A percentile compares a stretch with the other conserved stretches of the same genome.
These are phyloP conservation scores for Drosophila lutescens DNA, from an alignment of 2,888 invertebrate species.

Conservation along the genomic window DNA sequence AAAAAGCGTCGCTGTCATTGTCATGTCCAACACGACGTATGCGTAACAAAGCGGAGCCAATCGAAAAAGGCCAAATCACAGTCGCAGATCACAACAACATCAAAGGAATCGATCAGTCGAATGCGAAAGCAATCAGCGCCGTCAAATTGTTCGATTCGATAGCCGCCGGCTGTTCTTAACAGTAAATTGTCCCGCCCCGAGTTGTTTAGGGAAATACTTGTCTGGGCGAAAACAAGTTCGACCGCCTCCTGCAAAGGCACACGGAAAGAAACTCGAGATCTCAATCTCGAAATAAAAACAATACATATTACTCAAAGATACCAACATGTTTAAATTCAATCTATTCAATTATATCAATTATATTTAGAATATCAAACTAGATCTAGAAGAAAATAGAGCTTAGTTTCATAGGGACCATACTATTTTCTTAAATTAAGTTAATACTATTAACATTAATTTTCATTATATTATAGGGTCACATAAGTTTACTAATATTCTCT, in stretches of 20 bases:
- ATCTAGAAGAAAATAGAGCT: no score
- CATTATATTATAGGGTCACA: background rate
- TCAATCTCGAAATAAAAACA: no score
- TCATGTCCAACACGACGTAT: constrained; percentile 68
- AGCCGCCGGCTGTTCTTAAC: constrained; percentile 36
- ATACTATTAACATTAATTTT: background rate
- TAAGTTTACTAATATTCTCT: background rate
- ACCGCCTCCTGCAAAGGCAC: constrained; percentile 3
- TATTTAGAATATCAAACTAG: no score
- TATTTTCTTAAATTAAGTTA: no score
- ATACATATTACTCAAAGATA: no score
- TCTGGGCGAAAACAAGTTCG: constrained; percentile 28
- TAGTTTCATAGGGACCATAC: no score
- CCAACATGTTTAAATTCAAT: no score
- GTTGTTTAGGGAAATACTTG: constrained; percentile 50
- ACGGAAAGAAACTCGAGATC: constrained; percentile 1
- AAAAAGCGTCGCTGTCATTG: constrained; percentile 44
- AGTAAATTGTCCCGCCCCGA: constrained; percentile 51
- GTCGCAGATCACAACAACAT: constrained; percentile 38
- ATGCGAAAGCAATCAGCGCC: constrained; percentile 54
- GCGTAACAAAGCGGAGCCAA: constrained; percentile 57
- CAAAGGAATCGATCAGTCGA: constrained; percentile 40
- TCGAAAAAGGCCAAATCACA: constrained; percentile 51
- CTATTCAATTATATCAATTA: no score
- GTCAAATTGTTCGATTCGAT: constrained; percentile 54